A percentile compares a stretch with the other conserved stretches of the same genome.
Evolutionary conservation across 2,113 vertebrate species (phyloP).

Genomic region (Cynopterus brachyotis): DNA sequence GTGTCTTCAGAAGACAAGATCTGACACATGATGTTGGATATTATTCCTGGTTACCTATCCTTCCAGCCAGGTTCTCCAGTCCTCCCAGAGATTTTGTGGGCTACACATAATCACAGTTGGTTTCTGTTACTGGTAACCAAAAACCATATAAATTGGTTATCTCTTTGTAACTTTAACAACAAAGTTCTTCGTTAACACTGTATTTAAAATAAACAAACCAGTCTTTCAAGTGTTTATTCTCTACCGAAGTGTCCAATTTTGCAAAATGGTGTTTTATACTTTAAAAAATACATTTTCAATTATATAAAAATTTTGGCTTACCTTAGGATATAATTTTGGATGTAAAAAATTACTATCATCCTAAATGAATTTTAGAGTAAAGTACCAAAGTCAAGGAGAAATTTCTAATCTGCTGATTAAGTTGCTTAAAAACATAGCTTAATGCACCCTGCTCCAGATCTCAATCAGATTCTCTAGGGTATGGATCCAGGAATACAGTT

Average conservation of each 20-base stretch:
- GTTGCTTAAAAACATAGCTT: slow-evolving; percentile 6
- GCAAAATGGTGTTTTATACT: neutral
- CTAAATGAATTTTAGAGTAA: slow-evolving; percentile 21
- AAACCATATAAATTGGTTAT: neutral
- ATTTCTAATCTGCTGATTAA: neutral
- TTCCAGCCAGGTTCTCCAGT: neutral
- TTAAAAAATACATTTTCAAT: neutral
- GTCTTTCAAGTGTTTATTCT: neutral
- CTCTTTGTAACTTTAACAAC: neutral
- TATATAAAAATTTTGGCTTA: neutral
- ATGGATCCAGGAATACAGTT: neutral
- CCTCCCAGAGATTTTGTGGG: neutral
- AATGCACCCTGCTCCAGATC: neutral
- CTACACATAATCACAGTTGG: neutral
- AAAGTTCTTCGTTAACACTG: neutral
- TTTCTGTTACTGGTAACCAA: neutral
- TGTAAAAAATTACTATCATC: neutral
- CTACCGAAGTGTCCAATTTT: neutral
- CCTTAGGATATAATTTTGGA: neutral
- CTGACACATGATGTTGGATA: neutral
- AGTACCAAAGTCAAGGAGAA: neutral
- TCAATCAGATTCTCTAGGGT: neutral
- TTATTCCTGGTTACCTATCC: neutral
- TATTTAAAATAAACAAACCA: slow-evolving; percentile 6
- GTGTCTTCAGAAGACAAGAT: neutral